phyloP scores from a whole-genome alignment of 2,888 invertebrate species.

The Pimpla rufipes region DNA sequence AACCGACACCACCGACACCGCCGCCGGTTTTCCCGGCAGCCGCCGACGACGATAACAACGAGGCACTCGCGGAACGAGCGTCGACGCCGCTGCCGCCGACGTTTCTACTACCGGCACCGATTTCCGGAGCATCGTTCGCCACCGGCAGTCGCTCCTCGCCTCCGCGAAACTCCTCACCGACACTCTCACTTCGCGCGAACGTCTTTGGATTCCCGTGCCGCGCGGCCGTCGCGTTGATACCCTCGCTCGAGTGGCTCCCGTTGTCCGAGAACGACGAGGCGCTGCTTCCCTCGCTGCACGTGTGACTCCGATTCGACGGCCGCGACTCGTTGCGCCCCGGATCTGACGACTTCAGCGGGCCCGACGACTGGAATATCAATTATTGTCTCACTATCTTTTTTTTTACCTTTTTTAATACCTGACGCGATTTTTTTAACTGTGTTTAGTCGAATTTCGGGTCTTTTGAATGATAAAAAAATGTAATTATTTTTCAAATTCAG shows the following conservation, averaged over 20 bases:
- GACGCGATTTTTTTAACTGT: no score
- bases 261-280: conserved; percentile 55
- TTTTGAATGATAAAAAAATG: no score
- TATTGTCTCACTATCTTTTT: neutral
- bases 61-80: conserved; percentile 33
- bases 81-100: conserved; percentile 9
- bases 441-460: no score
- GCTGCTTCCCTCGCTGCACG: conserved; percentile 79
- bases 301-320: conserved; percentile 76
- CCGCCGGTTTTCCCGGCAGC: conserved; percentile 65
- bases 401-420: no score
- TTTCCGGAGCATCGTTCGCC: conserved; percentile 65
- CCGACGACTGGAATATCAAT: conserved; percentile 38
- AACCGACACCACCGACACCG: neutral
- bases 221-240: conserved; percentile 26
- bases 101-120: neutral
- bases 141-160: conserved; percentile 73
- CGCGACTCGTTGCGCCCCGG: conserved; percentile 71
- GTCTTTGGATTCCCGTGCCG: conserved; percentile 70
- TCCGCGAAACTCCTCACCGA: conserved; percentile 79
- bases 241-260: conserved; percentile 34
- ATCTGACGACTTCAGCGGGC: conserved; percentile 23
- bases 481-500: no score
- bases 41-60: conserved; percentile 64
- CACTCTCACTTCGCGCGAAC: conserved; percentile 80